Percentiles rank a stretch among this genome's conserved stretches.
Evolutionary conservation across 2,797 vertebrate species (phyloP).

Genomic region (Enteromius thamalakanensis): DNA sequence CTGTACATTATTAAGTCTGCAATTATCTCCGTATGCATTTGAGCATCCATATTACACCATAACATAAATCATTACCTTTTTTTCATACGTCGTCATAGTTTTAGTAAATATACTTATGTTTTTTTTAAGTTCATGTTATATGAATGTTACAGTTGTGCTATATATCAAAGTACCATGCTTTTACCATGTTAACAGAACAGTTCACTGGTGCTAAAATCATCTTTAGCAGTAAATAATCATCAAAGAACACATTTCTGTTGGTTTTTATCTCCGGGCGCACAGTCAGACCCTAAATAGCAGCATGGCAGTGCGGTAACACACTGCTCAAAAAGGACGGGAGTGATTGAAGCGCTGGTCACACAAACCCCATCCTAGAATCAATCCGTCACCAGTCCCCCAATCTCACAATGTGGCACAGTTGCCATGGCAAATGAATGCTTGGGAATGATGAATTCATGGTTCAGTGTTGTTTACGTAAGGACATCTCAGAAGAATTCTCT

Average conservation of each 20-base stretch:
- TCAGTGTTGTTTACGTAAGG: slow-evolving; percentile 40
- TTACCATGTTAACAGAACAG: background rate
- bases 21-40: background rate
- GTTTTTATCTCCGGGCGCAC: background rate
- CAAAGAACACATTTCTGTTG: slow-evolving; percentile 24
- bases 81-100: background rate
- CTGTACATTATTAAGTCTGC: background rate
- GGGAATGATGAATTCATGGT: slow-evolving; percentile 42
- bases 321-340: background rate
- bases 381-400: slow-evolving; percentile 38
- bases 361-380: slow-evolving; percentile 44
- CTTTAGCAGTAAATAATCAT: slow-evolving; percentile 18
- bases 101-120: background rate
- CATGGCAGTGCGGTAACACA: slow-evolving; percentile 4
- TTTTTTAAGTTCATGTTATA: background rate
- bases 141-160: background rate
- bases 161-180: background rate
- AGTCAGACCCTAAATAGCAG: slow-evolving; percentile 12
- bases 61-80: background rate
- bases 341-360: slow-evolving; percentile 40
- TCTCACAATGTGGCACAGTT: slow-evolving; percentile 45
- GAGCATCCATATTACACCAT: background rate
- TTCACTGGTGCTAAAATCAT: slow-evolving; percentile 2
- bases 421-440: slow-evolving; percentile 31
- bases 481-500: slow-evolving; percentile 42